Evolutionary conservation across 2,888 invertebrate species (phyloP).

Genomic region (Encarsia formosa): DNA sequence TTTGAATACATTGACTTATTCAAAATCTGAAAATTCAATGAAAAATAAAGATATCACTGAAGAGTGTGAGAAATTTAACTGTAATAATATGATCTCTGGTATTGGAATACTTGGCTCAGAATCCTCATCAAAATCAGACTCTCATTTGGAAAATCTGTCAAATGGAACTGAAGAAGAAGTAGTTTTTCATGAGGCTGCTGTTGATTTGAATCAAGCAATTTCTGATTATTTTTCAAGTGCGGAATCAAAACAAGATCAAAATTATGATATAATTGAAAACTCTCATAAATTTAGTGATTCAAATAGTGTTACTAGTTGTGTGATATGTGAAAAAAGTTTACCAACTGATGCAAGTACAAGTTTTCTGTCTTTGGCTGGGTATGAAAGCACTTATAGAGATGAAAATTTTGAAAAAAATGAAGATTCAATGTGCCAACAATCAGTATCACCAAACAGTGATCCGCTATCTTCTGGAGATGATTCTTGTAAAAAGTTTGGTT

Average conservation of each 20-base stretch:
- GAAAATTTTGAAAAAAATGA: not conserved
- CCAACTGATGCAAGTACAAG: conserved; percentile 6
- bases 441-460: conserved; percentile 4
- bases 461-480: no score
- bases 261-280: not conserved
- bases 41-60: not conserved
- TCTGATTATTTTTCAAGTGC: conserved; percentile 1
- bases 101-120: conserved; percentile 3
- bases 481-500: conserved; percentile 1
- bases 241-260: conserved; percentile 2
- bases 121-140: conserved; percentile 2
- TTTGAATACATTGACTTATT: not conserved
- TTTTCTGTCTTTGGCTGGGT: conserved; percentile 6
- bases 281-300: not conserved
- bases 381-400: not conserved
- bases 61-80: not conserved
- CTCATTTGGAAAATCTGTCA: not conserved
- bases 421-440: not conserved
- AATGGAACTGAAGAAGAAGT: not conserved
- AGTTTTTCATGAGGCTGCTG: not conserved
- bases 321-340: conserved; percentile 8
- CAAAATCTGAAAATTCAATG: not conserved
- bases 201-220: conserved; percentile 14
- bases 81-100: conserved; percentile 5
- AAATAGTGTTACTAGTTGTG: not conserved